Evolutionary conservation across 2,888 invertebrate genomes (phyloP).

Genomic region (Vandiemenella viatica): DNA sequence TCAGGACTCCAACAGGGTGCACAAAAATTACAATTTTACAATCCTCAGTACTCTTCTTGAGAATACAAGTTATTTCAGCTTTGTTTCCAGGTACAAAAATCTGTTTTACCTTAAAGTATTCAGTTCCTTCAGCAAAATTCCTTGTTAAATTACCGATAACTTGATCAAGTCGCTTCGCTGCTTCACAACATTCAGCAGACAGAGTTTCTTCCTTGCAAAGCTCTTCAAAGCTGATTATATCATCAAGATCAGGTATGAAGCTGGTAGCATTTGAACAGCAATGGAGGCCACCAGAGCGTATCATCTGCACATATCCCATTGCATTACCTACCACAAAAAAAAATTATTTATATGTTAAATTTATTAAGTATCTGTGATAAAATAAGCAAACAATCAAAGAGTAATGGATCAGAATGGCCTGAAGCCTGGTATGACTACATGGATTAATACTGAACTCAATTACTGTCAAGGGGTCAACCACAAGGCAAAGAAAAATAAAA

Average conservation of each 20-base stretch:
- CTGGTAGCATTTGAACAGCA: conserved; percentile 82
- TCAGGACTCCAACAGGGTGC: too few relatives aligned
- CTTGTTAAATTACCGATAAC: conserved; percentile 63
- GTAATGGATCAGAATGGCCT: too few relatives aligned
- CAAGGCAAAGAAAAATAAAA: too few relatives aligned
- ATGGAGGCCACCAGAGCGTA: conserved; percentile 84
- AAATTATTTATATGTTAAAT: conserved; percentile 3
- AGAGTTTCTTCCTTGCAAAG: conserved; percentile 43
- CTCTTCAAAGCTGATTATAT: conserved; percentile 46
- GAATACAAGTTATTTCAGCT: too few relatives aligned
- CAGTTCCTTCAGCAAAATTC: conserved; percentile 77
- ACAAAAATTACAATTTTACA: too few relatives aligned
- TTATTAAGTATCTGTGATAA: too few relatives aligned
- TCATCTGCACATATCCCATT: conserved; percentile 87
- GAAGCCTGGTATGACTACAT: too few relatives aligned
- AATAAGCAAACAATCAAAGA: too few relatives aligned
- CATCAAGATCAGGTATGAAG: conserved; percentile 70
- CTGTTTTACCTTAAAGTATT: conserved; percentile 56
- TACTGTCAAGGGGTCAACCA: too few relatives aligned
- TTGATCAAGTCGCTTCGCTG: conserved; percentile 58
- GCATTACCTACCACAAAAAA: conserved; percentile 49
- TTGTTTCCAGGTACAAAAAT: too few relatives aligned
- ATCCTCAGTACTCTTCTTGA: too few relatives aligned
- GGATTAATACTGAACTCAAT: too few relatives aligned
- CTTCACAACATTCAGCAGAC: conserved; percentile 41